Conservation (phyloP, 2,113 vertebrate genomes). For the Crotophaga sulcirostris region DNA sequence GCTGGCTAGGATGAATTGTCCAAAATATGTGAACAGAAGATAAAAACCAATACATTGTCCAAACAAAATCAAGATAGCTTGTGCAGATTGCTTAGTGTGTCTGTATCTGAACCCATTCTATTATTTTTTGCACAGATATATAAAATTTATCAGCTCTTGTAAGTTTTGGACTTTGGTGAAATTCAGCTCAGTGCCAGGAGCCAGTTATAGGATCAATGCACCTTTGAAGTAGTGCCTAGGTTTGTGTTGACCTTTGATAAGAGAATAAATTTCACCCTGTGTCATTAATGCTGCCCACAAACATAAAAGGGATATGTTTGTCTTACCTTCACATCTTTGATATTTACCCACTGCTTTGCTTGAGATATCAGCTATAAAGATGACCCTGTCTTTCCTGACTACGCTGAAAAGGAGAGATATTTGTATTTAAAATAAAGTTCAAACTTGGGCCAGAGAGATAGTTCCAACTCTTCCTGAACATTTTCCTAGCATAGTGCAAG, state of each 20-base stretch:
- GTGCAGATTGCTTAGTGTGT: neutral
- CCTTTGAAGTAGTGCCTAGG: slow-evolving; percentile 60
- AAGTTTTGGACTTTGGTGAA: neutral
- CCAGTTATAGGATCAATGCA: slow-evolving; percentile 45
- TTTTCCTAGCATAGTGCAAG: neutral
- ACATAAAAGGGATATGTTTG: slow-evolving; percentile 64
- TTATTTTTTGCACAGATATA: neutral
- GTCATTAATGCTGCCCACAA: slow-evolving; percentile 46
- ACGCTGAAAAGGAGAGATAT: slow-evolving; percentile 18
- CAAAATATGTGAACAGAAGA: neutral
- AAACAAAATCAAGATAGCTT: neutral
- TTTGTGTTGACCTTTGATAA: slow-evolving; percentile 65
- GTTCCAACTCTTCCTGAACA: neutral
- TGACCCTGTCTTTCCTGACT: slow-evolving; percentile 53
- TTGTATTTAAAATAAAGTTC: slow-evolving; percentile 48
- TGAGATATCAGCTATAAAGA: slow-evolving; percentile 54
- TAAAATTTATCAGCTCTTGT: neutral
- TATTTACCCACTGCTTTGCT: slow-evolving; percentile 54
- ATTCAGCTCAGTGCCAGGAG: neutral
- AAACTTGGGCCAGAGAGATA: neutral
- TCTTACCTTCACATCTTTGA: slow-evolving; percentile 49
- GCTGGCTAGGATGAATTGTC: neutral
- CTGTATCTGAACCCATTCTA: neutral
- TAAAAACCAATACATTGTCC: neutral
- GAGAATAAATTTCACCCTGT: slow-evolving; percentile 56